These are phyloP conservation scores for Nanorana parkeri DNA, from an alignment of 2,113 vertebrate species.

Conservation along the genomic window DNA sequence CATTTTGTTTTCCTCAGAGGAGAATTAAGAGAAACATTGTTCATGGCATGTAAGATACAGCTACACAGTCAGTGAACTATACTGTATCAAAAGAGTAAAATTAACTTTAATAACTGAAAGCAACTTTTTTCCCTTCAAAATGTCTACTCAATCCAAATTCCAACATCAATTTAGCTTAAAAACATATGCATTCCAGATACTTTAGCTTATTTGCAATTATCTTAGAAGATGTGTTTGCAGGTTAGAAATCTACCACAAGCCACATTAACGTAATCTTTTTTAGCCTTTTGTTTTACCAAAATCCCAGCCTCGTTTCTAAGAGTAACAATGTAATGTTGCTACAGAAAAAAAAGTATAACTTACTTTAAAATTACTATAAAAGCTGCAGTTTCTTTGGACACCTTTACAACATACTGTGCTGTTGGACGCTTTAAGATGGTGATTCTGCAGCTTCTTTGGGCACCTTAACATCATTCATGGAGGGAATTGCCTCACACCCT, in stretches of 20 bases:
- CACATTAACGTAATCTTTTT: conserved; percentile 63
- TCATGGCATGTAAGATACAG: conserved; percentile 57
- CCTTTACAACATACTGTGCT: too few relatives aligned
- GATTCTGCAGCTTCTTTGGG: too few relatives aligned
- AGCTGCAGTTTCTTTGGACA: too few relatives aligned
- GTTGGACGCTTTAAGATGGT: too few relatives aligned
- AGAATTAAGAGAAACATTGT: conserved; percentile 59
- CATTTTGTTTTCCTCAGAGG: conserved; percentile 49
- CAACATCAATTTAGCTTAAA: too few relatives aligned
- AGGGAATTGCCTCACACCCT: too few relatives aligned
- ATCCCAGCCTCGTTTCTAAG: conserved; percentile 50
- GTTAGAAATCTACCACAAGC: conserved; percentile 45
- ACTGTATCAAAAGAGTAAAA: background rate
- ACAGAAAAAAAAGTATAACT: background rate
- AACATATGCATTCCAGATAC: conserved; percentile 1
- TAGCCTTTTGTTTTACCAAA: conserved; percentile 59
- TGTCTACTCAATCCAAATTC: too few relatives aligned
- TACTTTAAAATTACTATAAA: background rate
- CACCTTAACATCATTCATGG: too few relatives aligned
- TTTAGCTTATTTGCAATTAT: conserved; percentile 54
- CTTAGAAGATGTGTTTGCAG: conserved; percentile 48
- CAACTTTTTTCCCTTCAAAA: too few relatives aligned
- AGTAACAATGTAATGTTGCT: conserved; percentile 30
- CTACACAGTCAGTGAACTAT: background rate
- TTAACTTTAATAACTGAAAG: too few relatives aligned